phyloP scores from a whole-genome alignment of 2,797 vertebrate genomes.

The Pyrocephalus nanus region DNA sequence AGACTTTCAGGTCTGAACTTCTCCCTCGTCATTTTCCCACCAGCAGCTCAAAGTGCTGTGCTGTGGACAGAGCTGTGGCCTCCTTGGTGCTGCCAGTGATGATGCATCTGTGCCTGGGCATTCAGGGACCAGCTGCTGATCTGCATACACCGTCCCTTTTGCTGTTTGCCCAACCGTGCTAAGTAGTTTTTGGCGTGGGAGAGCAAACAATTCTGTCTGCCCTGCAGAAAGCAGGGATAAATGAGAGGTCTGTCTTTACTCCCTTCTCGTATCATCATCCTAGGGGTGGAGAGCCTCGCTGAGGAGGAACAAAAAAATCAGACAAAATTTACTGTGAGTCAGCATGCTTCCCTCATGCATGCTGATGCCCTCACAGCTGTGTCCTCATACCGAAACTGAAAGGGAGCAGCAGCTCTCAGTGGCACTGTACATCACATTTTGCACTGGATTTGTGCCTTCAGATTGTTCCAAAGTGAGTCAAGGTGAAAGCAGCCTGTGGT shows the following conservation, averaged over 20 bases:
- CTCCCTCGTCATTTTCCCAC: neutral
- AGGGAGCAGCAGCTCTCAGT: neutral
- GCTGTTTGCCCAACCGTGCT: slow-evolving; percentile 2
- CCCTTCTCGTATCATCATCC: neutral
- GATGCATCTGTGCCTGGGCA: neutral
- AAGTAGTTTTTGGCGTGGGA: slow-evolving; percentile 1
- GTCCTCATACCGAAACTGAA: slow-evolving; percentile 3
- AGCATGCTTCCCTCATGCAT: neutral
- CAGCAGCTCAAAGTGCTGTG: neutral
- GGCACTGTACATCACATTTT: neutral
- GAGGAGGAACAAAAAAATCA: slow-evolving; percentile 14
- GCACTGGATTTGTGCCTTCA: slow-evolving; percentile 10
- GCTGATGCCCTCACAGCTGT: neutral
- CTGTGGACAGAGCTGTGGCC: neutral
- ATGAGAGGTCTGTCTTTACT: neutral
- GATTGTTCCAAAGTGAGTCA: slow-evolving; percentile 37
- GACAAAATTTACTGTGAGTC: neutral
- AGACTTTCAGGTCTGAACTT: neutral
- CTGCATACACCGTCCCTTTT: neutral
- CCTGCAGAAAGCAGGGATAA: slow-evolving; percentile 14
- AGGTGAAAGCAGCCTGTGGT: neutral
- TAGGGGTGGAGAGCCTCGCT: neutral
- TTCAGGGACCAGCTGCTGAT: slow-evolving; percentile 37
- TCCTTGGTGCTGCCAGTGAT: neutral
- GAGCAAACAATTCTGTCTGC: neutral